These are phyloP conservation scores for Eudasyphora cyanicolor DNA, from an alignment of 2,888 invertebrate species.

Conservation along the genomic window DNA sequence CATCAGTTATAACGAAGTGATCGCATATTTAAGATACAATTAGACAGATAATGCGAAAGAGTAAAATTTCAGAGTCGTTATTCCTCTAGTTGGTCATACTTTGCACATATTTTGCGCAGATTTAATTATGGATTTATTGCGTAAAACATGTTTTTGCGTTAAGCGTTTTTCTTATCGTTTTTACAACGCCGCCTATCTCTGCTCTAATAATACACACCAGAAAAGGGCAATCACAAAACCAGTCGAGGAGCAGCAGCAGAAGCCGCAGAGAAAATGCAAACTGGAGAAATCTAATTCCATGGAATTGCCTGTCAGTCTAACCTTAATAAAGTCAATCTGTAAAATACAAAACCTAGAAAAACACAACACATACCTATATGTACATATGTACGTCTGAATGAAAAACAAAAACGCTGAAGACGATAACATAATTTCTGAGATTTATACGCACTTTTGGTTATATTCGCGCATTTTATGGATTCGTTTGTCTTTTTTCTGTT, in stretches of 20 bases:
- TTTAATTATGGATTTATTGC: constrained; percentile 45
- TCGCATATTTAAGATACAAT: constrained; percentile 59
- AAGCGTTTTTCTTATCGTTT: constrained; percentile 23
- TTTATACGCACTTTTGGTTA: constrained; percentile 46
- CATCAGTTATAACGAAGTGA: constrained; percentile 9
- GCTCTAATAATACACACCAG: constrained; percentile 22
- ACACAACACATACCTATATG: not conserved
- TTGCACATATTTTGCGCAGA: constrained; percentile 21
- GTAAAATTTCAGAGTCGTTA: constrained; percentile 16
- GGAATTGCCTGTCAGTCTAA: constrained; percentile 49
- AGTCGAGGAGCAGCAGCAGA: constrained; percentile 40
- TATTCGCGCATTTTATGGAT: constrained; percentile 27
- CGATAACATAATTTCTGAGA: constrained; percentile 55
- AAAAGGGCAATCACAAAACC: constrained; percentile 58
- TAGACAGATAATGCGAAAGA: constrained; percentile 45
- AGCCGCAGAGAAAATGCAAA: not conserved
- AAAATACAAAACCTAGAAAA: not conserved
- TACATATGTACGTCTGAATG: not conserved
- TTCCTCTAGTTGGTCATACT: not conserved
- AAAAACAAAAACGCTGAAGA: not conserved
- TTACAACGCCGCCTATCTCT: constrained; percentile 2
- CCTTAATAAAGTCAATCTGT: constrained; percentile 16
- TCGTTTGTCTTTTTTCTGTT: constrained; percentile 31
- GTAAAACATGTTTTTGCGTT: constrained; percentile 58
- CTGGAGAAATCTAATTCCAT: constrained; percentile 56